These are phyloP conservation scores for Apocheima hispidaria DNA, from an alignment of 2,888 invertebrate species.

Conservation along the genomic window DNA sequence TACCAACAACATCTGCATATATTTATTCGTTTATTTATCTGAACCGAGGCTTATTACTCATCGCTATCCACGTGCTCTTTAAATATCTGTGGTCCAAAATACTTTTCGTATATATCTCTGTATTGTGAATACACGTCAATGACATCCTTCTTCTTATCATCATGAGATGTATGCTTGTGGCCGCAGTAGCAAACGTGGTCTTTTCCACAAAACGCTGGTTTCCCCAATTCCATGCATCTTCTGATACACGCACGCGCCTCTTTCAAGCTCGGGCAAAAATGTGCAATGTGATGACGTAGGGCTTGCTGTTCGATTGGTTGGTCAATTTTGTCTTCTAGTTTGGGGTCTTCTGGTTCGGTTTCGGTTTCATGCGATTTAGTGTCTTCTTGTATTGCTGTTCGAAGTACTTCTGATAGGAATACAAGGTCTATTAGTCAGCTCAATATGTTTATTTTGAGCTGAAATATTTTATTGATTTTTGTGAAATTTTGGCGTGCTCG, in stretches of 20 bases:
- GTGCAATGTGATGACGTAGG: slow-evolving; percentile 75
- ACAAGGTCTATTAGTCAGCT: neutral
- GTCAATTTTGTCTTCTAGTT: neutral
- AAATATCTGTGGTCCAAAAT: slow-evolving; percentile 59
- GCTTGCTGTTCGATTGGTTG: slow-evolving; percentile 30
- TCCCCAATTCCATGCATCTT: slow-evolving; percentile 63
- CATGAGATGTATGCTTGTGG: slow-evolving; percentile 54
- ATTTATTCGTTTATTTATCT: neutral
- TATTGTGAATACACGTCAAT: slow-evolving; percentile 54
- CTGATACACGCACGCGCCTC: slow-evolving; percentile 68
- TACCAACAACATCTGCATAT: neutral
- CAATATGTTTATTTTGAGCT: neutral
- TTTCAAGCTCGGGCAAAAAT: slow-evolving; percentile 72
- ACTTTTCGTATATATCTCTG: slow-evolving; percentile 68
- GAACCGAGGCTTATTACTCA: neutral
- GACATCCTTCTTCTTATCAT: slow-evolving; percentile 38
- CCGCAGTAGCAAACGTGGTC: slow-evolving; percentile 78
- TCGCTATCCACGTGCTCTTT: neutral
- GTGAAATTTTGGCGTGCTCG: too few relatives aligned
- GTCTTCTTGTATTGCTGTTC: slow-evolving; percentile 4
- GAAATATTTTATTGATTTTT: too few relatives aligned
- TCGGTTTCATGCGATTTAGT: neutral
- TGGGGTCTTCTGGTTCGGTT: neutral
- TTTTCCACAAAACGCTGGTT: slow-evolving; percentile 78
- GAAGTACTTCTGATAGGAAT: neutral